Evolutionary conservation across 1,140 invertebrate genomes (phyloP), one percentile per base, ranked within the genome.

Genomic region (Drosophila albomicans): DNA sequence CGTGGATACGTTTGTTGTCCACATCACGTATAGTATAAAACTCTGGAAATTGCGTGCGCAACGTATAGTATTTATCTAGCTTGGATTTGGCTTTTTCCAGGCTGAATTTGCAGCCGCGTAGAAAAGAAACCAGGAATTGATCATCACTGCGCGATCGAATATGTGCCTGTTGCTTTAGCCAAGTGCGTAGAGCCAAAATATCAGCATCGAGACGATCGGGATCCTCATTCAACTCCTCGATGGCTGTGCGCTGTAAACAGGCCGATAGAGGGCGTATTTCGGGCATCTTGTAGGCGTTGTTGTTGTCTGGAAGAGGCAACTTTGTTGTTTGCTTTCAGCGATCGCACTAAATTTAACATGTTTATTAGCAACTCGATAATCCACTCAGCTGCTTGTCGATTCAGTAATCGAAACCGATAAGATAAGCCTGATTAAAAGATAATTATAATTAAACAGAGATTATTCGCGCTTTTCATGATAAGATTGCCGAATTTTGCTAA

Each of bases 31-130:
- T 70, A 2, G 74, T 79, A 67, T 88, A 93, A 51, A 94, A 92
- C 54, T 95, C 95, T 0, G 95, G 95, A 35, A 94, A 91, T 38
- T 94, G 85, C 2, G 93, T 92, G 82, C 93, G 93, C 51, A 95
- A 90, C 0, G 95, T 94, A 76, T 95, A 95, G 85, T 93, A 95
- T 87, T 94, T 93, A 71, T 95, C 95, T 5, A 95, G 65, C 81
- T 95, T 95, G 75, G 94, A 91, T 87, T 95, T 95, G 4, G 94
- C 94, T 77, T 93, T 93, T 85, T 95, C 94, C 66, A 95, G 85
- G 75, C 95, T 95, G 84, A 94, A 95, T 90, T 96, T 96, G 75
- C 94, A 94, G 52, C 95, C 94, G 10, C 95, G 93, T 25, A 96
- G 86, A 82, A 95, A 95, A 43, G 91, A 93, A 13, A 95, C 76